Percentiles rank a stretch among this genome's conserved stretches.
These are phyloP conservation scores for Promerops cafer DNA, from an alignment of 2,113 vertebrate genomes.

Conservation along the genomic window DNA sequence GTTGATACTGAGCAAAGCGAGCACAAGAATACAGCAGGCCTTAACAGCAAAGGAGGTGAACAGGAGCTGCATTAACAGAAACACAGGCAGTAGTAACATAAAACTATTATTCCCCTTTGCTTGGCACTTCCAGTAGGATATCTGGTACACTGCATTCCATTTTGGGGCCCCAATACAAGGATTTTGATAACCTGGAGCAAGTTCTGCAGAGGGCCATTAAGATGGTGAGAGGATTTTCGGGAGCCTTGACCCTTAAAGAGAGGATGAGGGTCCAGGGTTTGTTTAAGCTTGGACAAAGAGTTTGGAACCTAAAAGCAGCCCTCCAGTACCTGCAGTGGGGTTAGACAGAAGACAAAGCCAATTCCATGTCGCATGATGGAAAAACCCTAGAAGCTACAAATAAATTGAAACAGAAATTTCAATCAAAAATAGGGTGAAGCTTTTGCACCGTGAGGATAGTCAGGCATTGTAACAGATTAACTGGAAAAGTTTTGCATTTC, in stretches of 20 bases:
- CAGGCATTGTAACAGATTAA: background rate
- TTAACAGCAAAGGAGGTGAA: background rate
- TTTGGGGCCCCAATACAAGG: background rate
- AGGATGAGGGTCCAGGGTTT: background rate
- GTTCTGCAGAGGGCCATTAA: background rate
- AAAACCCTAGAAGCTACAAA: background rate
- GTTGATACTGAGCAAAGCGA: accelerated
- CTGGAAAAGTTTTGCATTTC: background rate
- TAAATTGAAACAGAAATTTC: background rate
- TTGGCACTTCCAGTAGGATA: background rate
- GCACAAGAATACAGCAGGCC: background rate
- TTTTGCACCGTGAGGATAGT: background rate
- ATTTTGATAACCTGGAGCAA: background rate
- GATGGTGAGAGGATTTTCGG: background rate
- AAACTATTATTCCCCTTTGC: background rate
- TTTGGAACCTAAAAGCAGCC: background rate
- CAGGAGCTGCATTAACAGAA: background rate
- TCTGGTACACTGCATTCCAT: background rate
- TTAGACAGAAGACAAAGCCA: background rate
- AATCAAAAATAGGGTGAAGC: background rate
- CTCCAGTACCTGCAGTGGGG: background rate
- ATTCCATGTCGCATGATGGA: background rate
- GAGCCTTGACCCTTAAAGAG: background rate
- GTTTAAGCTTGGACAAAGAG: background rate
- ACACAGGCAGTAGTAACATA: background rate